Percentiles rank a stretch among this genome's conserved stretches.
phyloP scores from a whole-genome alignment of 2,888 invertebrate species.

The Drosophila gaucha region DNA sequence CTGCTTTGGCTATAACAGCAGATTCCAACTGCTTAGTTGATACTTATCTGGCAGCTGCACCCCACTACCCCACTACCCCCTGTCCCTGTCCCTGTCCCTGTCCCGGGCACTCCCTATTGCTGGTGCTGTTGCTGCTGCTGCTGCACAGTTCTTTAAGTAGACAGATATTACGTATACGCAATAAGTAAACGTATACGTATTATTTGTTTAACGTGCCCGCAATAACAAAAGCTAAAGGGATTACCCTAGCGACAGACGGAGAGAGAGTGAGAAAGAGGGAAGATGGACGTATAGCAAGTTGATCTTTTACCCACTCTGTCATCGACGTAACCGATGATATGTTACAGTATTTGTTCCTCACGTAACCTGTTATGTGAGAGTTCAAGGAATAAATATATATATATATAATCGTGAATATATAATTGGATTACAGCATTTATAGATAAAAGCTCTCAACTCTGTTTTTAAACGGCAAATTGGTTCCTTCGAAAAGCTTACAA shows the following conservation, averaged over 20 bases:
- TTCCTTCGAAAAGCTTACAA: no score
- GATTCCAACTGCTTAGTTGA: conserved; percentile 76
- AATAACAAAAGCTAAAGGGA: conserved; percentile 51
- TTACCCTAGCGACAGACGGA: conserved; percentile 14
- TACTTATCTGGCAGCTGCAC: conserved; percentile 58
- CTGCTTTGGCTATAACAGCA: conserved; percentile 66
- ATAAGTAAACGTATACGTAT: conserved; percentile 60
- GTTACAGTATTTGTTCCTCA: conserved; percentile 1
- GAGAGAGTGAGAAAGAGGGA: not conserved
- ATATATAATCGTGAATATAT: no score
- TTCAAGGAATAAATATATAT: no score
- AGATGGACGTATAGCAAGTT: not conserved
- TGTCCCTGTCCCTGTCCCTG: no score
- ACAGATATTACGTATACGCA: conserved; percentile 62
- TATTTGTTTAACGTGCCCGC: conserved; percentile 68
- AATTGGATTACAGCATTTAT: no score
- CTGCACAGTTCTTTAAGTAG: conserved; percentile 20
- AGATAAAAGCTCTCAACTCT: no score
- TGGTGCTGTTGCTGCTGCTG: not conserved
- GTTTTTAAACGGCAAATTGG: no score
- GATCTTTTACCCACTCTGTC: conserved; percentile 5
- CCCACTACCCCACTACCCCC: not conserved
- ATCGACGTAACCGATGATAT: conserved; percentile 13
- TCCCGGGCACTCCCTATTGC: no score
- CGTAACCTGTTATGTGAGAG: no score